Evolutionary conservation across 2,113 vertebrate species (phyloP), one percentile per base, ranked within the genome.

Genomic region (Benitochromis conjunctus): DNA sequence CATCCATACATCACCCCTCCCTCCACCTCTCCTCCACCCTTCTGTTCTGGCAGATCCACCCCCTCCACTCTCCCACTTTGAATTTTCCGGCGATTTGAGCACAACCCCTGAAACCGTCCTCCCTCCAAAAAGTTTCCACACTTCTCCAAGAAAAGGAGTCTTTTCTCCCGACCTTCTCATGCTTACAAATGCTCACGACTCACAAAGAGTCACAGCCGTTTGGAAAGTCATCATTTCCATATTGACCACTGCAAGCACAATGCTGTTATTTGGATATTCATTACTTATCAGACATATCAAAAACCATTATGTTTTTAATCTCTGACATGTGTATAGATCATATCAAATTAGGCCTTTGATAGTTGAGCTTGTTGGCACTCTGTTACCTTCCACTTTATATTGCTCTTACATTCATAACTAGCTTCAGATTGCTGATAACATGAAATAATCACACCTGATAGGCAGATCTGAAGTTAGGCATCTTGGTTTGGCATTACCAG

Each of bases 61-160:
- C 92, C 86, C 90, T 79, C 88, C 69, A 69, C 93, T 88, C 85
- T 84, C 92, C 92, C 86, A 91, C 91, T 94, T 92, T 97, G 97
- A 97, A 98, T 98, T 98, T 98, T 98, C 97, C 96, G 96, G 97
- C 95, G 97, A 98, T 97, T 97, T 98, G 97, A 98, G 95, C 97
- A 97, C 97, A 96, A 97, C 95, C 96, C 95, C 96, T 82, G 57
- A 64, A 86, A 60, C 80, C 55, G 5, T 38, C 86, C 55, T 77
- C 86, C 86, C 84, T 58, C 29, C 46, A 5, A 80, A 86, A 88
- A 71, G 81, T 86, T 87, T 88, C 82, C 90, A 87, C 89, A 85
- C 85, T 84, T 90, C 77, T 78, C 55, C 46, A 81, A 36, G 60
- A 88, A 54, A 34, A 62, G 82, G 81, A 80, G 29, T 86, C 58